phyloP scores from a whole-genome alignment of 2,888 invertebrate genomes.

The Scaptomyza flava region DNA sequence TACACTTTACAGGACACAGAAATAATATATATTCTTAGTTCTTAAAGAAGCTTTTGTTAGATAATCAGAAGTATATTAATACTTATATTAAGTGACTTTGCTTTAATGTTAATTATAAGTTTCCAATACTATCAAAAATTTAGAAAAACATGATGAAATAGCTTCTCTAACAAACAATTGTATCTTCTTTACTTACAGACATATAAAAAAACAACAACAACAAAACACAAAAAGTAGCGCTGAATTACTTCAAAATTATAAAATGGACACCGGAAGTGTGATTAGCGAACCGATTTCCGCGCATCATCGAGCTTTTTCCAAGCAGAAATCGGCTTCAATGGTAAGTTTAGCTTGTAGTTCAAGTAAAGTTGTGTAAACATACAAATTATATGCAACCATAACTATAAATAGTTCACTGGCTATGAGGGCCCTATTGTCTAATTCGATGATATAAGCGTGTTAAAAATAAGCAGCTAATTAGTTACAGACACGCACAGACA shows the following conservation, averaged over 20 bases:
- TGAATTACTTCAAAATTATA: slow-evolving; percentile 15
- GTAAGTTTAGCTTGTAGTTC: slow-evolving; percentile 67
- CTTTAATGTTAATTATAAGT: no score
- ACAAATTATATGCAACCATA: slow-evolving; percentile 11
- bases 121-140: no score
- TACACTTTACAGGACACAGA: neutral
- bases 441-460: slow-evolving; percentile 69
- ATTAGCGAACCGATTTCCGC: slow-evolving; percentile 83
- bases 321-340: slow-evolving; percentile 84
- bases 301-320: slow-evolving; percentile 83
- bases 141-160: no score
- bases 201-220: neutral
- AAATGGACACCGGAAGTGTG: slow-evolving; percentile 83
- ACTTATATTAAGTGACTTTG: no score
- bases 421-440: slow-evolving; percentile 59
- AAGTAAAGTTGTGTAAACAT: slow-evolving; percentile 26
- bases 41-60: no score
- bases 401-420: slow-evolving; percentile 25
- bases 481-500: slow-evolving; percentile 60
- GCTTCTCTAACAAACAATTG: neutral
- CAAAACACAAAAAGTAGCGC: neutral
- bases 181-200: slow-evolving; percentile 11
- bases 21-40: no score
- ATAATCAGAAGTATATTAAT: no score
- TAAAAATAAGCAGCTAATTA: slow-evolving; percentile 63